Percentiles rank a stretch among this genome's conserved stretches.
These are phyloP conservation scores for Aviceda subcristata DNA, from an alignment of 2,113 vertebrate species.

Conservation along the genomic window DNA sequence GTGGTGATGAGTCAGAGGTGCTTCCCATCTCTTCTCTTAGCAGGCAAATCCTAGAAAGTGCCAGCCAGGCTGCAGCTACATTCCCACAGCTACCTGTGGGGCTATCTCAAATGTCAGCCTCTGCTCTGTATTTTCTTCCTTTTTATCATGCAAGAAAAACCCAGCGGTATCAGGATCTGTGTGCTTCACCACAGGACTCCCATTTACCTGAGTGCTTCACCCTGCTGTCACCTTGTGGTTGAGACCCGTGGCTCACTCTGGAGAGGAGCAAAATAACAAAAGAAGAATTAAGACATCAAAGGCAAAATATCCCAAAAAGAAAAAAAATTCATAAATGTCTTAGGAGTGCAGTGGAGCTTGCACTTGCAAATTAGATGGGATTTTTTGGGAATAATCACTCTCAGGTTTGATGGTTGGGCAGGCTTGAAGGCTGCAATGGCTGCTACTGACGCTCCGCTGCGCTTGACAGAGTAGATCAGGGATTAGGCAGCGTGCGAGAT, in stretches of 20 bases:
- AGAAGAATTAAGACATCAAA: background rate
- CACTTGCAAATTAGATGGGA: accelerated
- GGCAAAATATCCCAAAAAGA: background rate
- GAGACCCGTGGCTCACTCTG: accelerated
- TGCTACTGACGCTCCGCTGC: background rate
- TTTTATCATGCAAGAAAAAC: background rate
- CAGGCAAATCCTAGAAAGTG: background rate
- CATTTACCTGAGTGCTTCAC: background rate
- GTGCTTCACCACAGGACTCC: background rate
- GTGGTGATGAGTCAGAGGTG: background rate
- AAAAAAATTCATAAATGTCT: background rate
- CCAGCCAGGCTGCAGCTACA: accelerated
- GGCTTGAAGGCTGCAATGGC: background rate
- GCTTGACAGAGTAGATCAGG: background rate
- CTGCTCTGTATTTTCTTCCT: background rate
- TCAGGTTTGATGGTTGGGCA: background rate
- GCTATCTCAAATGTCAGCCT: accelerated
- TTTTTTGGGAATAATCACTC: background rate
- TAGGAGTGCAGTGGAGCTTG: background rate
- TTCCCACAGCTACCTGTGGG: background rate
- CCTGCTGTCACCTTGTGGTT: background rate
- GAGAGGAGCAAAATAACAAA: background rate
- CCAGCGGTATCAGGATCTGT: background rate
- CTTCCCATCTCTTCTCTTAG: background rate
- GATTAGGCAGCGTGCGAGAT: background rate